Evolutionary conservation across 2,888 invertebrate species (phyloP), one percentile per base, ranked within the genome.

Genomic region (Folsomia candida): DNA sequence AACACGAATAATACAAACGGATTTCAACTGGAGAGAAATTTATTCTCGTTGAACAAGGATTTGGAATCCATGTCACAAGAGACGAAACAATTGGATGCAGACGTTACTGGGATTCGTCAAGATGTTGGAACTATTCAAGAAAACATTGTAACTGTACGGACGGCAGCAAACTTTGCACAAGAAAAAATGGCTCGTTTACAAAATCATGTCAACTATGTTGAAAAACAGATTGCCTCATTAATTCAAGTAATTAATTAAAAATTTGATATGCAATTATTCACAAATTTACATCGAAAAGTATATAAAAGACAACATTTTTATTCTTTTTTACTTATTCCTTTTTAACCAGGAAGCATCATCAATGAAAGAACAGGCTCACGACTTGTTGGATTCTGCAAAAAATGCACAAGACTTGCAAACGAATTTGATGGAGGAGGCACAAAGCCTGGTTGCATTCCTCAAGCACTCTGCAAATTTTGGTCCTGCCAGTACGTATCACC

Each of bases 91-190:
- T 26, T 78, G 69, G 76, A 76, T 9, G 67, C 51, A 24, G 76
- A 75, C 37, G 66, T 78, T 22, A 69, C 63, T 29, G 72, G 69
- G 14, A 26, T 78, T 47, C 70, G 74, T 62, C 73, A 76, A 28
- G 78, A 78, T 67, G 74, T 78, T 27, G 78, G 76, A 24, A 76
- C 67, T 60, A 73, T 76, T 9, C 76, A 76, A 61, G 75, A 76
- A 66, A 78, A 76, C 67, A 69, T 78, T 67, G 74, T 72, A 1
- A 76, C 74, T 2, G 76, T 78, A 9, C 54, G 70, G 11, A 74
- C 74, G 24, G 68, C 71, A 26, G 68, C 76, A 24, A 76, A 74
- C 26, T 27, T 66, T 2, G 76, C 76, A 2, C 63, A 72, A 61
- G 78, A 78, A 25, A 51, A 70, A 62, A 75, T 78, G 1, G 68